Percentiles rank a stretch among this genome's conserved stretches.
Conservation (phyloP, 2,797 vertebrate genomes). For the Eulemur albifrons region DNA sequence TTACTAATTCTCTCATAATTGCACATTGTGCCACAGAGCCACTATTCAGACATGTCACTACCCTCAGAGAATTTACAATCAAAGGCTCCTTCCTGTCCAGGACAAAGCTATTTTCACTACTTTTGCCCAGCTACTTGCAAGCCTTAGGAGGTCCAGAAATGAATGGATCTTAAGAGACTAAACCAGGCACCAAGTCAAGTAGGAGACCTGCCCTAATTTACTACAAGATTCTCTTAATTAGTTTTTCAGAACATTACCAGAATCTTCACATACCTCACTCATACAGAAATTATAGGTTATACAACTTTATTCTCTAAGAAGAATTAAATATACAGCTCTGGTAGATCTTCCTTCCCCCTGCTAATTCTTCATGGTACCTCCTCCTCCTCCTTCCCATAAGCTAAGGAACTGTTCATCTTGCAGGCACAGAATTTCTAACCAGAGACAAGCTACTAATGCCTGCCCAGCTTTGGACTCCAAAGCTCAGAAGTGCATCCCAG, state of each 20-base stretch:
- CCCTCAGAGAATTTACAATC: neutral
- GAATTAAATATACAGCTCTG: neutral
- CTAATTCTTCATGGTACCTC: neutral
- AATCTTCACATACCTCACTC: neutral
- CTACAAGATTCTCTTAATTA: neutral
- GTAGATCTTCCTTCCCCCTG: neutral
- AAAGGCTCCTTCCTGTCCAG: neutral
- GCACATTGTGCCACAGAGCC: neutral
- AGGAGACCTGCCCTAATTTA: neutral
- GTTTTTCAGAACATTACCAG: neutral
- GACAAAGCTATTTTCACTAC: neutral
- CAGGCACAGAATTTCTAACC: neutral
- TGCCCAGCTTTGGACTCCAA: neutral
- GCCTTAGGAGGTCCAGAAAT: neutral
- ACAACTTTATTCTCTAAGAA: neutral
- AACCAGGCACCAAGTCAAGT: neutral
- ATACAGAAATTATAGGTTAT: neutral
- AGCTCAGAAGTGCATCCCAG: neutral
- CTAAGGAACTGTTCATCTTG: neutral
- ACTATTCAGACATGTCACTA: neutral
- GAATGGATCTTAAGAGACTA: neutral
- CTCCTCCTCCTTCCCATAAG: neutral
- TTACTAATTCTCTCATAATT: neutral
- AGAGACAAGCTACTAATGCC: neutral
- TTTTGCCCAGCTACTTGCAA: neutral